Base-by-base conservation (phyloP, 2,888 invertebrate species). In the Thyatira batis region DNA sequence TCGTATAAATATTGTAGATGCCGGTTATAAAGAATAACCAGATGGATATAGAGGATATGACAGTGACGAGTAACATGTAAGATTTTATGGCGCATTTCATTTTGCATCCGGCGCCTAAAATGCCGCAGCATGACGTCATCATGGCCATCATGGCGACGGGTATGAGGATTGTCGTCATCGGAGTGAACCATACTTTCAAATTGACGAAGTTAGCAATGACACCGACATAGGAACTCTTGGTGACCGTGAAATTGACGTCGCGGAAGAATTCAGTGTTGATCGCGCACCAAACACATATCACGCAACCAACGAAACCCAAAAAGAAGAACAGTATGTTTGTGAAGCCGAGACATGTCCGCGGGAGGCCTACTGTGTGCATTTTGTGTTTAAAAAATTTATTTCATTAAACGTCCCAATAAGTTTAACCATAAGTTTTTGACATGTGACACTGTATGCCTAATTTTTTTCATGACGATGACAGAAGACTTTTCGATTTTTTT, bases 301-400 rank as follows among this genome's bases (percentile, higher is more conserved):
- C 65, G 23, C 78, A 79, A 2, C 75, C 69, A 0, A 87, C 43
- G 3, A 80, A 52, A 1, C 87, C 83, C 0, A 82, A 39, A 11
- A 85, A 52, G 51, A 89, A 86, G 63, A 85, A 86, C 4, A 85
- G 48, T 17, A 89, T 67, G 52, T 91, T 92, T 20, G 85, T 87
- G 61, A 85, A 89, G 0, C 90, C 87, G 11, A 92, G 73, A 66
- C 91, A 91, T 43, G 90, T 88, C 9, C 91, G 78, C 3, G 90
- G 91, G 33, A 89, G 71, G 4, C 82, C 78, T 20, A 84, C 61
- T 51, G 90, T 77, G 49, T 89, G 89, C 91, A 92, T 91, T 76
- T 65, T 75, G 55, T 17, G 8, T 17, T 46, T 0, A 46, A 20
- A 17, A 27, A 48, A 27, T 20, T 48, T 25, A 39, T 39, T 48